Evolutionary conservation across 2,888 invertebrate genomes (phyloP).

Genomic region (Hypselothyrea guttata): DNA sequence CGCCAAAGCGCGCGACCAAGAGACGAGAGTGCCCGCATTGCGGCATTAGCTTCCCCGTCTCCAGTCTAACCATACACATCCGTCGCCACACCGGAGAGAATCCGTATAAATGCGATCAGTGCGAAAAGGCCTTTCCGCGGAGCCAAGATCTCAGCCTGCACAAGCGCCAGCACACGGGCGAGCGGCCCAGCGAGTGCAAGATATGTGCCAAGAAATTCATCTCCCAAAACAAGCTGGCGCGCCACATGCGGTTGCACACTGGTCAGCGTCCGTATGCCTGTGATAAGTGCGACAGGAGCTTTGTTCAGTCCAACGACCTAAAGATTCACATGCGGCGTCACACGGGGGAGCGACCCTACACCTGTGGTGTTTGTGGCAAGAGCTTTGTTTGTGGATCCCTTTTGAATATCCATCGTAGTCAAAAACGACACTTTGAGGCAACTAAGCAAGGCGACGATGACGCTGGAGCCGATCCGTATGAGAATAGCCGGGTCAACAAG

Average conservation of each 20-base stretch:
- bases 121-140: slow-evolving; percentile 85
- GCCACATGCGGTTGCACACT: slow-evolving; percentile 85
- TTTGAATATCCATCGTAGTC: slow-evolving; percentile 85
- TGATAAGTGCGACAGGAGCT: slow-evolving; percentile 82
- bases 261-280: slow-evolving; percentile 85
- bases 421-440: slow-evolving; percentile 84
- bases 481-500: slow-evolving; percentile 72
- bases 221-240: slow-evolving; percentile 85
- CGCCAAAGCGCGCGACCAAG: slow-evolving; percentile 59
- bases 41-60: slow-evolving; percentile 85
- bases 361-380: slow-evolving; percentile 87
- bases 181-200: slow-evolving; percentile 83
- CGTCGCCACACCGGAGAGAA: slow-evolving; percentile 86
- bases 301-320: slow-evolving; percentile 88
- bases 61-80: slow-evolving; percentile 86
- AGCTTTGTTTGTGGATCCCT: slow-evolving; percentile 87
- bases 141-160: slow-evolving; percentile 85
- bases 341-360: slow-evolving; percentile 86
- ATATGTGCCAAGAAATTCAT: slow-evolving; percentile 83
- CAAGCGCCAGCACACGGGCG: slow-evolving; percentile 85
- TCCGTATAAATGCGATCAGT: slow-evolving; percentile 85
- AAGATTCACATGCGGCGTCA: slow-evolving; percentile 88
- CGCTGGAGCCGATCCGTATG: slow-evolving; percentile 70
- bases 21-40: slow-evolving; percentile 84
- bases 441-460: slow-evolving; percentile 15